These are phyloP conservation scores for Cololabis saira DNA, from an alignment of 2,113 vertebrate genomes.

Conservation along the genomic window DNA sequence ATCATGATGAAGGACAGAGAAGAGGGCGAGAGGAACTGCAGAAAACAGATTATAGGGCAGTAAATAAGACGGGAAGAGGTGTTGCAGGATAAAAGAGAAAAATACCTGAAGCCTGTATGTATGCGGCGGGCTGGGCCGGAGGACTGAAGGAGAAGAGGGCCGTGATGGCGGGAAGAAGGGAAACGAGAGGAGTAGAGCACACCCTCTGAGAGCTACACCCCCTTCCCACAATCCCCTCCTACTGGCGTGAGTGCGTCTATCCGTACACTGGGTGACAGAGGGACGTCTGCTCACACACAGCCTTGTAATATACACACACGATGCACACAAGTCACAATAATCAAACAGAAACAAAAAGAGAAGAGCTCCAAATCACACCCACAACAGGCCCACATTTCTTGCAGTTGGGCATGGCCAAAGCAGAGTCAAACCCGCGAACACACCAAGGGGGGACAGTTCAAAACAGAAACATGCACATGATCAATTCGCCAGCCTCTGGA, in stretches of 20 bases:
- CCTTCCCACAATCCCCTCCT: constrained; percentile 81
- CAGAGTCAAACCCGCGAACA: constrained; percentile 23
- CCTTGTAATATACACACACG: constrained; percentile 47
- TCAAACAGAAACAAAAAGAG: constrained; percentile 42
- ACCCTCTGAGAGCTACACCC: constrained; percentile 77
- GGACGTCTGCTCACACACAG: constrained; percentile 69
- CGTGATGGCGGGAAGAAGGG: constrained; percentile 81
- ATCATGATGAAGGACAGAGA: constrained; percentile 46
- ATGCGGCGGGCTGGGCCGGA: constrained; percentile 71
- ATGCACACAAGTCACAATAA: constrained; percentile 36
- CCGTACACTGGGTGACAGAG: constrained; percentile 74
- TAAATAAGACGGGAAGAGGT: constrained; percentile 52
- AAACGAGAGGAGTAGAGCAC: constrained; percentile 79
- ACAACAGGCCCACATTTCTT: constrained; percentile 27
- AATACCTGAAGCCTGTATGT: constrained; percentile 77
- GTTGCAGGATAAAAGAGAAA: constrained; percentile 65
- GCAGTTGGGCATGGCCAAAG: constrained; percentile 34
- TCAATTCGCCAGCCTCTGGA: constrained; percentile 71
- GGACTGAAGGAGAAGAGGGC: constrained; percentile 78
- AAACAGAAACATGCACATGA: constrained; percentile 62
- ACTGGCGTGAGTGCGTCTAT: constrained; percentile 76
- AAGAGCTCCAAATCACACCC: constrained; percentile 33
- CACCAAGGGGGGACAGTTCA: constrained; percentile 40
- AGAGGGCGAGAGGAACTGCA: constrained; percentile 35
- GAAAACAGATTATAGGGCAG: constrained; percentile 48